A percentile compares a stretch with the other conserved stretches of the same genome.
phyloP scores from a whole-genome alignment of 2,888 invertebrate species.

The Rhamnusium bicolor region DNA sequence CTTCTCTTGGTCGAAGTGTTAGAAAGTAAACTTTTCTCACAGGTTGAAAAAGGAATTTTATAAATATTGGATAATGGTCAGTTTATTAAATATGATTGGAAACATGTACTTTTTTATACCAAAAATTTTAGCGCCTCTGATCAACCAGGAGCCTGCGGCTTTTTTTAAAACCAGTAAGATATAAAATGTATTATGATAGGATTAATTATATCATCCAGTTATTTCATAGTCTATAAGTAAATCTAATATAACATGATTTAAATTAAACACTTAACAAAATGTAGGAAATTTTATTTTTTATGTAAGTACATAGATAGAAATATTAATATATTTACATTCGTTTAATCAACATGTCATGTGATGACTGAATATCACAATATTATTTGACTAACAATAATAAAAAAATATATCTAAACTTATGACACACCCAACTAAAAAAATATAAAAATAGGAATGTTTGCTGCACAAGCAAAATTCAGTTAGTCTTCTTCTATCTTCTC shows the following conservation, averaged over 20 bases:
- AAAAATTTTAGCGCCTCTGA: too few species aligned
- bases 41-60: too few species aligned
- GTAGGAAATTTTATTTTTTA: slow-evolving; percentile 31
- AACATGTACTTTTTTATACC: too few species aligned
- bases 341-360: neutral
- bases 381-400: slow-evolving; percentile 12
- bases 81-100: too few species aligned
- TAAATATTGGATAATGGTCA: too few species aligned
- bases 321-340: slow-evolving; percentile 15
- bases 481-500: neutral
- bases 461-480: neutral
- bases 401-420: slow-evolving; percentile 22
- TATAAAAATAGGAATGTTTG: slow-evolving; percentile 27
- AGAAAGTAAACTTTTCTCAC: too few species aligned
- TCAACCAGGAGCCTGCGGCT: too few species aligned
- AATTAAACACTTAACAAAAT: slow-evolving; percentile 23
- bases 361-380: slow-evolving; percentile 24
- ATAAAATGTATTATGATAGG: too few species aligned
- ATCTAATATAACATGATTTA: neutral
- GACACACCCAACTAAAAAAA: slow-evolving; percentile 26
- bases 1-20: too few species aligned
- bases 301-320: slow-evolving; percentile 28
- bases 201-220: too few species aligned
- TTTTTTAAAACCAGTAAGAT: too few species aligned
- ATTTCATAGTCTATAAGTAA: too few species aligned